Base-by-base conservation (phyloP, 2,113 vertebrate species). In the Cepphus grylle region DNA sequence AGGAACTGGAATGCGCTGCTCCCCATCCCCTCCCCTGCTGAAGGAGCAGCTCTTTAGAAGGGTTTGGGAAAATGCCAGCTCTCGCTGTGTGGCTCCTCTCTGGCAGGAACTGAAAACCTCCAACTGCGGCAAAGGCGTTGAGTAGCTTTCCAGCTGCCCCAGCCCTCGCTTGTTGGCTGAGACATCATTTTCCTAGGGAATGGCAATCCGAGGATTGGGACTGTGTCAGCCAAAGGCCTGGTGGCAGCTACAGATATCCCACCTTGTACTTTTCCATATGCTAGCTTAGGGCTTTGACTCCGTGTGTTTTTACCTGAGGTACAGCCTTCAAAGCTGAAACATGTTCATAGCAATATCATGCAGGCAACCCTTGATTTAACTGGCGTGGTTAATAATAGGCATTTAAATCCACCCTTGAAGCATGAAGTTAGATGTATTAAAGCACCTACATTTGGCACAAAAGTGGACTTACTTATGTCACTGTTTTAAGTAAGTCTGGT, bases 111-210 rank as follows among this genome's bases (percentile, higher is more conserved):
- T 10, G 67, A 88, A 27, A 12, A 18, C 19, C 9, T 62, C 17
- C 8, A 63, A 18, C 36, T 21, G 43, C 9, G 30, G 26, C 0
- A 0, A n/a, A 43, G 45, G 43, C 0, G 0, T 4, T 13, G 63
- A 70, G 73, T 69, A 4, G 5, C 26, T 15, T 22, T 26, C 30
- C 45, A 53, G 77, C 25, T 71, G 71, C 83, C 69, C 16, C 19
- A 25, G 52, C 2, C 0, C 16, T 19, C 0, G 0, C 9, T 0
- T 6, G 0, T 3, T 40, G 43, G 17, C 83, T 2, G 5, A 42
- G 40, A 40, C 23, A 5, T 6, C 16, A 13, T 49, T 27, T 34
- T 21, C 47, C 87, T 55, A 49, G 38, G 5, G 1, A 30, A 1
- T 3, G 25, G n/a, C 12, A 5, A 45, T 2, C 42, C 62, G 58